Conservation (phyloP, 2,888 invertebrate species). For the Ligdia adustata region DNA sequence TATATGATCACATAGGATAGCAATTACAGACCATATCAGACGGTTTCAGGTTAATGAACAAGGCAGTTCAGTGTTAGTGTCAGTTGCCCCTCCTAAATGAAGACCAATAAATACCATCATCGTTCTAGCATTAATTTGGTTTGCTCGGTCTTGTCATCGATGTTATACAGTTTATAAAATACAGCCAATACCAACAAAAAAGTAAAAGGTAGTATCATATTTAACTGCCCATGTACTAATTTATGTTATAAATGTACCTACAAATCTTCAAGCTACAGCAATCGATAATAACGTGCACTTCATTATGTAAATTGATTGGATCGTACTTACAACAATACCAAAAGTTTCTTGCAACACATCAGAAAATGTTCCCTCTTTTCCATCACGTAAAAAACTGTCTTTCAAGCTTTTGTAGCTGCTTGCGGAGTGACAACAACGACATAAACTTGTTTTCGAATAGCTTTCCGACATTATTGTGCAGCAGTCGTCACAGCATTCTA, state of each 20-base stretch:
- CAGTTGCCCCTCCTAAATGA: too few relatives aligned
- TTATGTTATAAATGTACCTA: not conserved
- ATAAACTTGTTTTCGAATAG: constrained; percentile 50
- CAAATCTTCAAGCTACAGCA: not conserved
- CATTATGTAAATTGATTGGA: not conserved
- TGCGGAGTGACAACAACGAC: constrained; percentile 68
- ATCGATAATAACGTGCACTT: not conserved
- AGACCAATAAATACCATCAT: too few relatives aligned
- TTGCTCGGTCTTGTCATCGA: too few relatives aligned
- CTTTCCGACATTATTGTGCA: constrained; percentile 51
- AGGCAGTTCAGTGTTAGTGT: too few relatives aligned
- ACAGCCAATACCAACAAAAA: not conserved
- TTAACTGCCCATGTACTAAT: not conserved
- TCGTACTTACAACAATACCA: constrained; percentile 56
- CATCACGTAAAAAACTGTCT: too few relatives aligned
- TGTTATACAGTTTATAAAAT: too few relatives aligned
- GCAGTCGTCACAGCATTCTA: too few relatives aligned
- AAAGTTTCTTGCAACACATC: constrained; percentile 57
- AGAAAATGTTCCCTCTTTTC: constrained; percentile 51
- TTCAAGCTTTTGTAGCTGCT: constrained; percentile 56
- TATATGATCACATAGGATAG: too few relatives aligned
- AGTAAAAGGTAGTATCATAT: not conserved
- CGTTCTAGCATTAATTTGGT: too few relatives aligned
- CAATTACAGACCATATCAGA: too few relatives aligned
- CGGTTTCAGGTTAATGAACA: too few relatives aligned